Evolutionary conservation across 2,797 vertebrate species (phyloP).

Genomic region (Pitangus sulphuratus): DNA sequence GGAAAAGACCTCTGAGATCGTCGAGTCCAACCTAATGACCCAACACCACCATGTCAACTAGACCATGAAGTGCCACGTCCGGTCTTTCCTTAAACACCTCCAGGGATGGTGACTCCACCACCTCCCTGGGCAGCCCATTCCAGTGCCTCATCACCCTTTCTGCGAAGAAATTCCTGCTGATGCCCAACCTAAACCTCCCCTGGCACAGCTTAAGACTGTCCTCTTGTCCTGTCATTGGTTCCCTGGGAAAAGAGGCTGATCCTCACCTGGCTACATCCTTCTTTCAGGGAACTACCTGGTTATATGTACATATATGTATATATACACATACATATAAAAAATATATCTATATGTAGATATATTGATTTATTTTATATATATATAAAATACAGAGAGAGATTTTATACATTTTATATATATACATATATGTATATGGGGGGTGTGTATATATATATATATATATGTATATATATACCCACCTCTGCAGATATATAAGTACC

Average conservation of each 20-base stretch:
- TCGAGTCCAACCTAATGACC: not conserved
- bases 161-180: not conserved
- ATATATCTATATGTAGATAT: not conserved
- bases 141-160: too few relatives aligned
- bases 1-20: not conserved
- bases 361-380: not conserved
- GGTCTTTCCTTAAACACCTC: not conserved
- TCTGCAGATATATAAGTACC: not conserved
- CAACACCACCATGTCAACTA: not conserved
- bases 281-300: not conserved
- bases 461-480: rapidly evolving
- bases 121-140: not conserved
- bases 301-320: too few relatives aligned
- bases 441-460: too few relatives aligned
- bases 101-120: not conserved
- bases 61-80: not conserved
- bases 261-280: not conserved
- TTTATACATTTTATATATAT: too few relatives aligned
- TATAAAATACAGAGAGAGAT: not conserved
- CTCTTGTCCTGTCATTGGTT: not conserved
- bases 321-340: not conserved
- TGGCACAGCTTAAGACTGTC: not conserved
- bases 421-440: too few relatives aligned
- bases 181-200: not conserved
- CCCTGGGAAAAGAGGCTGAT: not conserved